Evolutionary conservation across 2,113 vertebrate species (phyloP).

Genomic region (Tautogolabrus adspersus): DNA sequence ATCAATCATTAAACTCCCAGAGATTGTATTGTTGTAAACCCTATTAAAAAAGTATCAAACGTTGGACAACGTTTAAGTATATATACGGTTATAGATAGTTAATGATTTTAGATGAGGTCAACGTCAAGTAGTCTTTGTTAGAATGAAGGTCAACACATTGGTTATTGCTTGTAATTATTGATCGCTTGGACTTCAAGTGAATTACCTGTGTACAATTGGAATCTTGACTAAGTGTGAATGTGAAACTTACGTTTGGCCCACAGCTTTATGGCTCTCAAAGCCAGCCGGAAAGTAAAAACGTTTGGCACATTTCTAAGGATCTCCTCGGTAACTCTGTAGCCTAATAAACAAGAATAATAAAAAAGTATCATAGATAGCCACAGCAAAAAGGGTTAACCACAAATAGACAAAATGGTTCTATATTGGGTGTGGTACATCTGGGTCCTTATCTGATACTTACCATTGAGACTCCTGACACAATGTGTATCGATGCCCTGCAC

Average conservation of each 20-base stretch:
- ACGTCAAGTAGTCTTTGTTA: too few relatives aligned
- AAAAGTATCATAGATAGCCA: not conserved
- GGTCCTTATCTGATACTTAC: slow-evolving; percentile 69
- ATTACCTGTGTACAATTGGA: not conserved
- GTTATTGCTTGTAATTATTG: too few relatives aligned
- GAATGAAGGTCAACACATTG: too few relatives aligned
- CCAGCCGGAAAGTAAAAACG: slow-evolving; percentile 92
- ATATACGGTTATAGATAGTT: too few relatives aligned
- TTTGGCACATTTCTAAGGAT: slow-evolving; percentile 94
- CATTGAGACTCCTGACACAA: slow-evolving; percentile 93
- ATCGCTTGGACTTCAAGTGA: too few relatives aligned
- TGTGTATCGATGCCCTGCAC: slow-evolving; percentile 91
- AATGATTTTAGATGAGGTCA: too few relatives aligned
- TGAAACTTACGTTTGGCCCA: slow-evolving; percentile 94
- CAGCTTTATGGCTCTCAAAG: slow-evolving; percentile 93
- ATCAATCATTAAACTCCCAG: too few relatives aligned
- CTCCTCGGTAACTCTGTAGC: slow-evolving; percentile 94
- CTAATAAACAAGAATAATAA: slow-evolving; percentile 64
- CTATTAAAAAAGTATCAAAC: too few relatives aligned
- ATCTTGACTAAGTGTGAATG: not conserved
- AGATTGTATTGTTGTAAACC: too few relatives aligned
- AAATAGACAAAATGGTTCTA: not conserved
- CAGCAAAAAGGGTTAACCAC: not conserved
- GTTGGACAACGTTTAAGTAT: too few relatives aligned
- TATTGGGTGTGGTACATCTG: slow-evolving; percentile 19